Base-by-base conservation (phyloP, 2,797 vertebrate genomes). In the Cryptoblepharus egeriae region DNA sequence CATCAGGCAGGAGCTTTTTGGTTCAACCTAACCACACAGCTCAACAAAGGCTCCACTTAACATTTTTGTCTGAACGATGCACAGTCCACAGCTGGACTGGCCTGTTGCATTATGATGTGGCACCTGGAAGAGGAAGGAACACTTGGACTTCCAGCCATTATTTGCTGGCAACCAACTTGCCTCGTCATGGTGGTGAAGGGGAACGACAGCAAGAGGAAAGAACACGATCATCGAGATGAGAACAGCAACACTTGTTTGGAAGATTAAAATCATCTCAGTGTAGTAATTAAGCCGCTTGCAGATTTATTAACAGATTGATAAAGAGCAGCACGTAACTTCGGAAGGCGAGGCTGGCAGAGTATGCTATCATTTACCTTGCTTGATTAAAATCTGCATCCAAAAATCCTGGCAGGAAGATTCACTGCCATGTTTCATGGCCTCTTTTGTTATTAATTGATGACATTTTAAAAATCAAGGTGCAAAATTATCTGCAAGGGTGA, bases 151-250 rank as follows among this genome's bases (percentile, higher is more conserved):
- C 12, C 45, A 49, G 45, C 45, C 45, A 49, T 49, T 49, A 12
- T 79, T 68, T 80, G 73, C 77, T 88, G 65, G 60, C 26, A 81
- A 79, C 64, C 76, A 70, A 63, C 72, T 35, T 87, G 80, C 49
- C 81, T 82, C 70, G 63, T 12, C 68, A 37, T 8, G 35, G 80
- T 67, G n/a, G 2, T 37, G 35, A 5, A 3, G 67, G 2, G 26
- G 28, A 1, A 24, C 16, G n/a, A 13, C 45, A 49, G 45, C 45
- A 12, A 10, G 64, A 75, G 83, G 2, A 35, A 18, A 52, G 49
- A 15, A 75, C 37, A 79, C 37, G n/a, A n/a, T n/a, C 22, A 49
- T 0, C 0, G 42, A 61, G 63, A 74, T 84, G n/a, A 73, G 64
- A 82, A 84, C 2, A 20, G 52, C 8, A 1, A 24, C 63, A 73